phyloP scores from a whole-genome alignment of 2,888 invertebrate genomes.

The Parnassius apollo region DNA sequence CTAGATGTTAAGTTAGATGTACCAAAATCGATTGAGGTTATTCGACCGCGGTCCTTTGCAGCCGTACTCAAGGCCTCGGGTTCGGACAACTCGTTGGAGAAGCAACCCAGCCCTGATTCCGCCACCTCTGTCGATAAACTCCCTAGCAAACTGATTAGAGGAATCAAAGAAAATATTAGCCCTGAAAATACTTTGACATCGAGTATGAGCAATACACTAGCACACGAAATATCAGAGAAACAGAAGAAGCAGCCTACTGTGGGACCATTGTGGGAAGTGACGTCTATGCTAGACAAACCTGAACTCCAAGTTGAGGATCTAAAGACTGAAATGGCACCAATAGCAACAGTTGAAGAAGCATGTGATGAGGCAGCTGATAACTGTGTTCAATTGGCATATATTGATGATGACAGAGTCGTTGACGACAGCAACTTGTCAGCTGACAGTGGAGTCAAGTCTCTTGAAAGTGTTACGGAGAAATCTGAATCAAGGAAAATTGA shows the following conservation, averaged over 20 bases:
- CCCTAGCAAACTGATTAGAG: conserved; percentile 78
- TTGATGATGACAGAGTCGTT: conserved; percentile 54
- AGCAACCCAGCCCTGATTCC: conserved; percentile 62
- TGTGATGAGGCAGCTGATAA: conserved; percentile 55
- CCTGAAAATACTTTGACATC: conserved; percentile 81
- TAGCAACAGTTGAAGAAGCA: conserved; percentile 69
- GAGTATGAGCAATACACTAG: conserved; percentile 64
- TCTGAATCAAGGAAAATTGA: conserved; percentile 23
- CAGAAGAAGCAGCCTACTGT: conserved; percentile 45
- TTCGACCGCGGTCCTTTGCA: conserved; percentile 66
- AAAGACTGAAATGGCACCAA: conserved; percentile 61
- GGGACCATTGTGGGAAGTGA: conserved; percentile 48
- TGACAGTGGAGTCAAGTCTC: conserved; percentile 38
- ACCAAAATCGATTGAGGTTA: conserved; percentile 45
- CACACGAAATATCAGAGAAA: conserved; percentile 55
- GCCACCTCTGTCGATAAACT: conserved; percentile 73
- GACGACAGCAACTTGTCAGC: conserved; percentile 41
- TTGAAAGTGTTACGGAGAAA: conserved; percentile 30
- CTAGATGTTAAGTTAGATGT: conserved; percentile 38
- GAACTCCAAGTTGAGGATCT: conserved; percentile 49
- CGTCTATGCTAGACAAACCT: conserved; percentile 41
- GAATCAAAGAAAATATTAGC: conserved; percentile 83
- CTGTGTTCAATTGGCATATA: conserved; percentile 50
- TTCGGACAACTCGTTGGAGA: conserved; percentile 67
- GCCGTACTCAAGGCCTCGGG: conserved; percentile 70